Evolutionary conservation across 23 tunicate genomes (phyloP).

Genomic region (Corella eumyota): DNA sequence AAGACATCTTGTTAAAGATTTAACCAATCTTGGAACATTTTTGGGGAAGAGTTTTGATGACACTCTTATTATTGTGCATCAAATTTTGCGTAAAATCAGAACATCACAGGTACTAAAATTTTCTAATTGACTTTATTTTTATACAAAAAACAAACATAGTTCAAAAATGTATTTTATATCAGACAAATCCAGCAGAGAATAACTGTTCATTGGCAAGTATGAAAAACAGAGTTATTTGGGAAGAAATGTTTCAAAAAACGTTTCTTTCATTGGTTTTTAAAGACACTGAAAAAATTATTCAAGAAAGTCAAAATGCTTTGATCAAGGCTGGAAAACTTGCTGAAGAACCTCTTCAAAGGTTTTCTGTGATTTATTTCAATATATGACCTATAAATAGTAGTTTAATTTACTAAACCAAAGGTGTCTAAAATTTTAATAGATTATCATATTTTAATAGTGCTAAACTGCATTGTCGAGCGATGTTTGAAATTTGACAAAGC

Average conservation of each 20-base stretch:
- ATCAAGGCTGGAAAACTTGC: constrained; percentile 22
- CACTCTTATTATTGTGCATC: constrained; percentile 21
- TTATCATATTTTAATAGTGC: too few relatives aligned
- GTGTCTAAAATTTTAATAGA: too few relatives aligned
- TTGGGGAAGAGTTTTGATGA: constrained; percentile 38
- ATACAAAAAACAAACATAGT: too few relatives aligned
- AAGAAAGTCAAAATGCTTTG: constrained; percentile 12
- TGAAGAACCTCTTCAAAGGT: constrained; percentile 45
- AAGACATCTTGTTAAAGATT: constrained; percentile 15
- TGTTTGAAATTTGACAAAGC: not conserved
- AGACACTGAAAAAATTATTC: constrained; percentile 16
- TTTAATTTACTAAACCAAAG: too few relatives aligned
- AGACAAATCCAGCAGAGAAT: too few relatives aligned
- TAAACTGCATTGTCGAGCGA: too few relatives aligned
- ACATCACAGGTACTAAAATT: constrained; percentile 9
- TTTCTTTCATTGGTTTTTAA: constrained; percentile 27
- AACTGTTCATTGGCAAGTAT: not conserved
- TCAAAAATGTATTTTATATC: too few relatives aligned
- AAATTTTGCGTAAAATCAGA: constrained; percentile 12
- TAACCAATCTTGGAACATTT: constrained; percentile 17
- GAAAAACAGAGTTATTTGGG: constrained; percentile 38
- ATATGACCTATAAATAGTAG: too few relatives aligned
- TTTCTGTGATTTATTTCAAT: not conserved
- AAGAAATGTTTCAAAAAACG: constrained; percentile 24
- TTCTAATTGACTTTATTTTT: too few relatives aligned